Conservation (phyloP, 2,888 invertebrate species). For the Drosophila atripex region DNA sequence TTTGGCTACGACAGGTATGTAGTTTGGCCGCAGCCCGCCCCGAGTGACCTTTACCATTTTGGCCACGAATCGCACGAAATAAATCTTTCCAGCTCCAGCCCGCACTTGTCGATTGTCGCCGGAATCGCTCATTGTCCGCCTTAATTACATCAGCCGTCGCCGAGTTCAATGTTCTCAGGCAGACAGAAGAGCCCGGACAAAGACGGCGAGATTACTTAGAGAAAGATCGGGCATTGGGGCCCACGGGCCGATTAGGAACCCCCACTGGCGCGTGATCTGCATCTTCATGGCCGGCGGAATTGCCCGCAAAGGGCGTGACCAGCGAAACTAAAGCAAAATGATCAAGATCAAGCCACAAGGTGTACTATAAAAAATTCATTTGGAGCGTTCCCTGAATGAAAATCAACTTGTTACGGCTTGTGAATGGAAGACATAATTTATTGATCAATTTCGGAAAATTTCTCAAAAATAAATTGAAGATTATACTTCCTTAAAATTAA, state of each 20-base stretch:
- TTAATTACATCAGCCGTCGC: constrained; percentile 36
- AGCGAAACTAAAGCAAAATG: constrained; percentile 20
- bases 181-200: constrained; percentile 1
- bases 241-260: neutral
- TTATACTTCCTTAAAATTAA: too few species aligned
- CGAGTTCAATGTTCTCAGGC: constrained; percentile 31
- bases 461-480: neutral
- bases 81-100: constrained; percentile 17
- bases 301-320: constrained; percentile 26
- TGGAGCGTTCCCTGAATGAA: constrained; percentile 19
- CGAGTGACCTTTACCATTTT: constrained; percentile 40
- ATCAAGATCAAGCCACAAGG: constrained; percentile 29
- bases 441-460: neutral
- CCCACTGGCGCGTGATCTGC: constrained; percentile 27
- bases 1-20: constrained; percentile 52
- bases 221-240: neutral
- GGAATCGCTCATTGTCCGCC: constrained; percentile 16
- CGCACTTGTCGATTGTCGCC: constrained; percentile 16
- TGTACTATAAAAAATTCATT: constrained; percentile 8
- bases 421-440: neutral
- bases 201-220: neutral
- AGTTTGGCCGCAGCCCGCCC: neutral
- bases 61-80: constrained; percentile 26
- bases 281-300: constrained; percentile 30
- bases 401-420: constrained; percentile 7